Evolutionary conservation across 2,888 invertebrate species (phyloP).

Genomic region (Drosophila quinaria): DNA sequence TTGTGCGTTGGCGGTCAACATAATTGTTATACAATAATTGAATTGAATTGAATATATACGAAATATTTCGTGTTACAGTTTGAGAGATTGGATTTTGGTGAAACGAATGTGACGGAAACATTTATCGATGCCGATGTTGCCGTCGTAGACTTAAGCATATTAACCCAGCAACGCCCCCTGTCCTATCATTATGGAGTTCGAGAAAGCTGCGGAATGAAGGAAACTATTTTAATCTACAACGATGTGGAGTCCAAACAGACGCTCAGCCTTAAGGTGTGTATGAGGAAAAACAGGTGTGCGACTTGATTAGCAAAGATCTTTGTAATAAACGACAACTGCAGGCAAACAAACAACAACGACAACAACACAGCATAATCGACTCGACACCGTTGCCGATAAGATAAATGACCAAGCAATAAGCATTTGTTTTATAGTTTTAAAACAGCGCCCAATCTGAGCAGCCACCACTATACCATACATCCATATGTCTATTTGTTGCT

Average conservation of each 20-base stretch:
- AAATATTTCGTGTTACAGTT: constrained; percentile 88
- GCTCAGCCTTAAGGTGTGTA: constrained; percentile 92
- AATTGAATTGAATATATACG: constrained; percentile 8
- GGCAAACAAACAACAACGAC: constrained; percentile 12
- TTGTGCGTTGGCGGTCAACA: constrained; percentile 28
- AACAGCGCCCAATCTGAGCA: constrained; percentile 43
- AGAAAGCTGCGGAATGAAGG: constrained; percentile 98
- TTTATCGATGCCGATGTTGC: constrained; percentile 99
- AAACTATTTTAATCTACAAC: constrained; percentile 95
- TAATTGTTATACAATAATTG: constrained; percentile 58
- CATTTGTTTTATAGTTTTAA: constrained; percentile 36
- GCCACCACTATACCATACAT: constrained; percentile 17
- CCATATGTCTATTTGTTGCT: not conserved
- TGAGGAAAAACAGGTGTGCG: constrained; percentile 42
- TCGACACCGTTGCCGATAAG: constrained; percentile 64
- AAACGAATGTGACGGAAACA: constrained; percentile 96
- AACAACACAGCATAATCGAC: constrained; percentile 56
- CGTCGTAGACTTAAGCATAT: constrained; percentile 96
- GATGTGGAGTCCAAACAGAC: constrained; percentile 95
- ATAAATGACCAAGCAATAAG: constrained; percentile 56
- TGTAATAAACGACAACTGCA: constrained; percentile 32
- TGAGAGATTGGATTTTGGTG: constrained; percentile 98
- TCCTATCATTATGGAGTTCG: constrained; percentile 98
- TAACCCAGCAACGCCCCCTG: constrained; percentile 96
- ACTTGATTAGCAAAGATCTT: constrained; percentile 52